Conservation (phyloP, 2,888 invertebrate species). For the Acleris holmiana region DNA sequence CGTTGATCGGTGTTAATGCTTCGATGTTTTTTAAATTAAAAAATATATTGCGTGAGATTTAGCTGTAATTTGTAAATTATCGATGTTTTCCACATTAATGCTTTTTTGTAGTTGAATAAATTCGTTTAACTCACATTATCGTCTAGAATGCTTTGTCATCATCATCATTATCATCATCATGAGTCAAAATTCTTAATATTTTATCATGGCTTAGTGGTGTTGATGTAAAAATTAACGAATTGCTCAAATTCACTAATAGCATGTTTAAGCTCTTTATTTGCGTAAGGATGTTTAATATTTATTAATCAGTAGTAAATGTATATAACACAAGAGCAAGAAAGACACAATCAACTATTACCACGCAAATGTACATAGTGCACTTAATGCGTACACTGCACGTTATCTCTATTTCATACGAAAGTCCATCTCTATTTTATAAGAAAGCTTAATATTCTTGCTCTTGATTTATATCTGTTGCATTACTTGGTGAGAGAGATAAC, state of each 20-base stretch:
- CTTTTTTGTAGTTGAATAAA: conserved; percentile 40
- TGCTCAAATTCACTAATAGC: conserved; percentile 52
- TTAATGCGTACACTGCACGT: conserved; percentile 9
- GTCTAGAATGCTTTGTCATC: conserved; percentile 59
- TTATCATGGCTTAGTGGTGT: conserved; percentile 40
- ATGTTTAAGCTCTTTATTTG: conserved; percentile 69
- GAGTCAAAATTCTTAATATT: conserved; percentile 11
- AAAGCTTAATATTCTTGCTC: conserved; percentile 57
- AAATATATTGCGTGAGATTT: conserved; percentile 49
- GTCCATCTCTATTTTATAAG: conserved; percentile 3
- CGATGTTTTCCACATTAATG: conserved; percentile 58
- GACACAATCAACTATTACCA: conserved; percentile 17
- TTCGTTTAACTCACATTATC: conserved; percentile 47
- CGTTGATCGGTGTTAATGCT: conserved; percentile 70
- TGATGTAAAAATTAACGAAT: conserved; percentile 39
- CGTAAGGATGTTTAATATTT: conserved; percentile 58
- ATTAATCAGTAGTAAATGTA: conserved; percentile 57
- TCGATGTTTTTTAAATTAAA: conserved; percentile 55
- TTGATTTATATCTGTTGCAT: conserved; percentile 68
- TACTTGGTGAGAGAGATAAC: conserved; percentile 77
- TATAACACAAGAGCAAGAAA: conserved; percentile 74
- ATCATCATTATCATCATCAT: too few relatives aligned
- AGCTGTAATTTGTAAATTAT: conserved; percentile 49
- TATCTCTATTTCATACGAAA: conserved; percentile 2
- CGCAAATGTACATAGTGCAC: conserved; percentile 25